These are phyloP conservation scores for Heliconius himera DNA, from an alignment of 1,140 invertebrate species.

Conservation along the genomic window DNA sequence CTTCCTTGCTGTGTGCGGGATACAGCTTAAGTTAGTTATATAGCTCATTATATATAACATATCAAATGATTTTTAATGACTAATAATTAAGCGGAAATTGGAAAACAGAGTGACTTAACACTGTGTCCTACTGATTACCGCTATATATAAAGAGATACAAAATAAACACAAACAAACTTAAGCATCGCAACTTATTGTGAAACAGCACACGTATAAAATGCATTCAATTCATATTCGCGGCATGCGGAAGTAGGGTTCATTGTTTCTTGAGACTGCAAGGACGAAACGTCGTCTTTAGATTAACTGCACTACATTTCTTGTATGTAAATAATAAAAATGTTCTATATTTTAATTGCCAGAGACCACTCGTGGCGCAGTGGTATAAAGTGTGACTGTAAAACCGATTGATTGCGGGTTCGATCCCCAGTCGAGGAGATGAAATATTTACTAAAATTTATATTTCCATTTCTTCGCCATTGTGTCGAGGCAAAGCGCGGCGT, in stretches of 20 bases:
- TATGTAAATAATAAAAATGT: background rate
- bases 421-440: no score
- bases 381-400: background rate
- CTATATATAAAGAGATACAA: background rate
- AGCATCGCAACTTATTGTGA: constrained; percentile 7
- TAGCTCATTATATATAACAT: no score
- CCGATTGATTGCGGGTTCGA: background rate
- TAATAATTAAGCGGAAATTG: no score
- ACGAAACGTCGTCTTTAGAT: constrained; percentile 10
- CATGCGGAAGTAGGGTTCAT: constrained; percentile 35
- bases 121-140: no score
- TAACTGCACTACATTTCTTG: background rate
- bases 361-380: background rate
- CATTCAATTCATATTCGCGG: constrained; percentile 33
- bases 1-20: no score
- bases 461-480: no score
- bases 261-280: constrained; percentile 31
- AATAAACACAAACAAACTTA: background rate
- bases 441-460: no score
- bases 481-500: no score
- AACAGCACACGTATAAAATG: constrained; percentile 35
- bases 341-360: no score
- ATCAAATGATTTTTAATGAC: no score
- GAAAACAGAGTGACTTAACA: no score
- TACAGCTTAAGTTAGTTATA: no score